Evolutionary conservation across 2,797 vertebrate genomes (phyloP).

Genomic region (Mormyrops boulengeri): DNA sequence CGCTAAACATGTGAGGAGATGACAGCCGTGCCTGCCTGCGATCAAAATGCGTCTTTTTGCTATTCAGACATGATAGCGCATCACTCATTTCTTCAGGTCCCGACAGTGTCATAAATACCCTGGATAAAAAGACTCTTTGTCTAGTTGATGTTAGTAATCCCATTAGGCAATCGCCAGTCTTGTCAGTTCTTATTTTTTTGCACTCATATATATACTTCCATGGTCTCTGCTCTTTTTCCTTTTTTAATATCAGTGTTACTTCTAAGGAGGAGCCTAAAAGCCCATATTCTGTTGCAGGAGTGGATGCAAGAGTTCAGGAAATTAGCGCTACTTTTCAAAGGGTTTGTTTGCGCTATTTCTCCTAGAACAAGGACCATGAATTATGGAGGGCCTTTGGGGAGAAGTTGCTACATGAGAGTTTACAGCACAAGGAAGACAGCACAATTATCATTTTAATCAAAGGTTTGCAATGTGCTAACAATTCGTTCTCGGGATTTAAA

Average conservation of each 20-base stretch:
- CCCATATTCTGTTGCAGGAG: slow-evolving; percentile 40
- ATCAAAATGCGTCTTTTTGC: slow-evolving; percentile 40
- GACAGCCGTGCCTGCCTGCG: slow-evolving; percentile 40
- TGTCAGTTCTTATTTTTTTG: slow-evolving; percentile 32
- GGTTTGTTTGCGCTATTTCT: background rate
- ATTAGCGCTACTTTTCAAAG: slow-evolving; percentile 30
- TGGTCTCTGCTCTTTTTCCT: slow-evolving; percentile 28
- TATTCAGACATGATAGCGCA: slow-evolving; percentile 29
- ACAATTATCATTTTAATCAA: slow-evolving; percentile 26
- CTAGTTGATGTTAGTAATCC: slow-evolving; percentile 56
- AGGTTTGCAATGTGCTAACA: slow-evolving; percentile 24
- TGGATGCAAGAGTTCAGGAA: slow-evolving; percentile 37
- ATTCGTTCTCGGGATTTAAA: background rate
- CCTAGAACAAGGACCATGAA: slow-evolving; percentile 14
- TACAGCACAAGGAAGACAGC: slow-evolving; percentile 14
- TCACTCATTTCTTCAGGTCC: slow-evolving; percentile 42
- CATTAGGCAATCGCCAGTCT: slow-evolving; percentile 50
- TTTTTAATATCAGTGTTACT: slow-evolving; percentile 33
- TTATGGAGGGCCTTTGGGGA: slow-evolving; percentile 15
- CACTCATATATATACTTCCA: slow-evolving; percentile 38
- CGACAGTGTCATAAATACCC: slow-evolving; percentile 54
- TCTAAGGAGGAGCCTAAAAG: slow-evolving; percentile 40
- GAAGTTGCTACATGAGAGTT: slow-evolving; percentile 1
- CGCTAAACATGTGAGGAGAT: slow-evolving; percentile 47
- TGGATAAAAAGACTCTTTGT: slow-evolving; percentile 54